phyloP scores from a whole-genome alignment of 2,113 vertebrate genomes.

The Ceyx margarethae region DNA sequence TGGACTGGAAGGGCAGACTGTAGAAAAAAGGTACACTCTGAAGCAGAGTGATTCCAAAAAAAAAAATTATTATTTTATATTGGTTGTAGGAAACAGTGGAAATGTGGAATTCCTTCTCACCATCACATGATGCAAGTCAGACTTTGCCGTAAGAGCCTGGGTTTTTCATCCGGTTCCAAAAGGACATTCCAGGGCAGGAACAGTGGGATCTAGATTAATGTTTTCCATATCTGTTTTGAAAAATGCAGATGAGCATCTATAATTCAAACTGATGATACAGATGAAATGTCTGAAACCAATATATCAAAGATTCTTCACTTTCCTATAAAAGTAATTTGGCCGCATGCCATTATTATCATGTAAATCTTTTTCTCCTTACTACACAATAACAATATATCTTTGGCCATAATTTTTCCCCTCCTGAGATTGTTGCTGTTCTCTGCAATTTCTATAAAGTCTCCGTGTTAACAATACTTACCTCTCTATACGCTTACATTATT shows the following conservation, averaged over 20 bases:
- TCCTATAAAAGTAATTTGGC: not conserved
- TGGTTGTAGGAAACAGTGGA: not conserved
- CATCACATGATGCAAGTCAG: not conserved
- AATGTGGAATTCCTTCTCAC: not conserved
- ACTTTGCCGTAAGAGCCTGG: not conserved
- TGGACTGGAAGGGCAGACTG: not conserved
- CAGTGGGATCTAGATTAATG: not conserved
- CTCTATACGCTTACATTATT: not conserved
- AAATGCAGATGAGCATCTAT: not conserved
- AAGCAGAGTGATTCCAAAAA: not conserved
- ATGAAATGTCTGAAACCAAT: not conserved
- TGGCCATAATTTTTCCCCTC: not conserved
- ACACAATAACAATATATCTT: not conserved
- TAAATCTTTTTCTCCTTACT: constrained; percentile 16
- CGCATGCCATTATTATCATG: not conserved
- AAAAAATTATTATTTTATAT: not conserved
- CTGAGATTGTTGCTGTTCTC: constrained; percentile 3
- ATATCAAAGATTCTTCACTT: not conserved
- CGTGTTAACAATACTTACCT: not conserved
- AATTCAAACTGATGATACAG: not conserved
- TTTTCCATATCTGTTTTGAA: not conserved
- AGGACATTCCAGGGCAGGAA: not conserved
- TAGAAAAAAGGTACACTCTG: not conserved
- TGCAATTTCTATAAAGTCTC: constrained; percentile 2
- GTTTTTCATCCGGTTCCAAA: not conserved